Evolutionary conservation across 37 sponge, comb jelly and placozoan species (phyloP).

Genomic region (Dysidea cf. avara): DNA sequence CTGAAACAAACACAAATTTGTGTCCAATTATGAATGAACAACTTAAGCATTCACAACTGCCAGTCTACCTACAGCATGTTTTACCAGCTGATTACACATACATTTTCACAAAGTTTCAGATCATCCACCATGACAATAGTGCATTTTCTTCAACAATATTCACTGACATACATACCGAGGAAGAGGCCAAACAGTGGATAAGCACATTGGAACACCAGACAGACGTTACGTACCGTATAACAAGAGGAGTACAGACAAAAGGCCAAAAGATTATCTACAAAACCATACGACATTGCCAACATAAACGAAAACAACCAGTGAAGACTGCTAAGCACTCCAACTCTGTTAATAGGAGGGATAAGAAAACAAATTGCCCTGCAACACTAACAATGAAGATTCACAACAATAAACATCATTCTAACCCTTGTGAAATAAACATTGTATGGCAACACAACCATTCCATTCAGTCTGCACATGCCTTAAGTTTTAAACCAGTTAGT

Average conservation of each 20-base stretch:
- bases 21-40: too few species aligned
- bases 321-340: background rate
- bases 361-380: conserved; percentile 18
- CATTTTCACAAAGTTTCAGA: background rate
- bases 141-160: background rate
- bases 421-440: conserved; percentile 13
- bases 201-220: background rate
- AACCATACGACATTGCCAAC: conserved; percentile 2
- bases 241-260: background rate
- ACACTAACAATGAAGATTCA: background rate
- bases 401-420: conserved; percentile 4
- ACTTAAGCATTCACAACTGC: too few species aligned
- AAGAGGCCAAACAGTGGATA: conserved; percentile 11
- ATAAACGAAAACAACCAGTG: background rate
- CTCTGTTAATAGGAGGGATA: background rate
- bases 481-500: conserved; percentile 8
- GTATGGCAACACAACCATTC: conserved; percentile 11
- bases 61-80: background rate
- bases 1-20: too few species aligned
- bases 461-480: conserved; percentile 7
- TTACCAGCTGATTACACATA: conserved; percentile 1
- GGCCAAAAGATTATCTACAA: background rate
- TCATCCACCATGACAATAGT: too few species aligned
- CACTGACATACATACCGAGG: background rate
- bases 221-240: background rate